Evolutionary conservation across 2,113 vertebrate species (phyloP).

Genomic region (Eupsittula cactorum): DNA sequence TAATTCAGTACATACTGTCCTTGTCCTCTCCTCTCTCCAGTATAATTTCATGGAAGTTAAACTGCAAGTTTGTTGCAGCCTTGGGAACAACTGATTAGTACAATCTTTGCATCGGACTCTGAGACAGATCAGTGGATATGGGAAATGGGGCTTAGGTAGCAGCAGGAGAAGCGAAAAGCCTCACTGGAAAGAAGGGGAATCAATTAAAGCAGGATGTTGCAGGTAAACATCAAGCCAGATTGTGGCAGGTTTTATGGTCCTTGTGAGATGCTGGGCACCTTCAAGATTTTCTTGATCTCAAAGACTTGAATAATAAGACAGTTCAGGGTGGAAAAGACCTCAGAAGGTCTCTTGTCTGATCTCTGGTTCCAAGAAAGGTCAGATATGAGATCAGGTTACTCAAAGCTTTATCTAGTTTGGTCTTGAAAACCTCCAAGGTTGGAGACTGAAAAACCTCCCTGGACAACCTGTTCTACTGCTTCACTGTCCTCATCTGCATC

Average conservation of each 20-base stretch:
- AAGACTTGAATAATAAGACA: not conserved
- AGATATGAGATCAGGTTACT: not conserved
- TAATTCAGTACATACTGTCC: not conserved
- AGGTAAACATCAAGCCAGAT: not conserved
- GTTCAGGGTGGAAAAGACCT: not conserved
- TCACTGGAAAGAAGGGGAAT: not conserved
- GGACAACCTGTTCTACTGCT: slow-evolving; percentile 32
- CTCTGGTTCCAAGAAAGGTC: not conserved
- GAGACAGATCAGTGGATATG: not conserved
- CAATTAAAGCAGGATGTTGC: not conserved
- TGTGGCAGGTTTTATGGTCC: not conserved
- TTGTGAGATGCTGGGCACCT: not conserved
- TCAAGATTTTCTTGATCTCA: not conserved
- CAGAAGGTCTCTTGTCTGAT: not conserved
- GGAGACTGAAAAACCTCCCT: not conserved
- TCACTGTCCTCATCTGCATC: not conserved
- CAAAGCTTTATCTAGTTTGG: not conserved
- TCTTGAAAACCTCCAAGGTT: not conserved
- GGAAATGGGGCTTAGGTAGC: not conserved
- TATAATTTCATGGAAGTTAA: not conserved
- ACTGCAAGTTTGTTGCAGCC: not conserved
- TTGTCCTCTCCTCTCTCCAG: not conserved
- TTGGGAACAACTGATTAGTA: not conserved
- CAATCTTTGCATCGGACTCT: not conserved
- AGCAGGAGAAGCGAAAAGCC: not conserved